Base-by-base conservation (phyloP, 92 coral and sea anemone species). In the Zoanthus sociatus region DNA sequence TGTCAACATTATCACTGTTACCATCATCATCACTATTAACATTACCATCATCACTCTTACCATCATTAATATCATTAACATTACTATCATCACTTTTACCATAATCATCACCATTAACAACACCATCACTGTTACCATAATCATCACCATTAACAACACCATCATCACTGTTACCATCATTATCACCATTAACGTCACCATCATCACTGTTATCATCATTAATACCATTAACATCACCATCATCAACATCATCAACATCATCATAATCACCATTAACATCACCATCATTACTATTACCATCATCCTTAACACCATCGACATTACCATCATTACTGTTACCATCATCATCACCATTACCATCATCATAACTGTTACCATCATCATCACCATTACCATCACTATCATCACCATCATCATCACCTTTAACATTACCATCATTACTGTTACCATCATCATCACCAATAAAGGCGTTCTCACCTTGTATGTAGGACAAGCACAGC, bases 401-500 rank as follows among this genome's bases (percentile, higher is more conserved):
- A 69, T 69, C 69, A 8, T 61, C 69, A 58, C 5, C 14, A 58
- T 1, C 66, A 63, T 58, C n/a, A 63, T 8, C 9, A 0, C 0
- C 17, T 8, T 56, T 56, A 16, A 3, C 63, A 56, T 16, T 7
- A 56, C 12, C 63, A 56, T 56, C 15, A 56, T 56, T 15, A 56
- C n/a, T 3, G 14, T 58, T 15, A 58, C 14, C 21, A 58, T 58
- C 66, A 58, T 58, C 66, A 58, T 58, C 21, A 58, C n/a, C 66
- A 58, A 26, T 26, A 26, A 26, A 26, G 26, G 14, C 66, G 14
- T 17, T 14, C 66, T 11, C 83, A 96, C 99, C 98, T 94, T 97
- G 93, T 97, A 97, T 7, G 89, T 87, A 33, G 99, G 99, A 69
- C 99, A 93, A 16, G 98, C 91, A 85, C 93, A 97, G 77, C 96